phyloP scores from a whole-genome alignment of 1,140 invertebrate genomes.

The Oedothorax gibbosus region DNA sequence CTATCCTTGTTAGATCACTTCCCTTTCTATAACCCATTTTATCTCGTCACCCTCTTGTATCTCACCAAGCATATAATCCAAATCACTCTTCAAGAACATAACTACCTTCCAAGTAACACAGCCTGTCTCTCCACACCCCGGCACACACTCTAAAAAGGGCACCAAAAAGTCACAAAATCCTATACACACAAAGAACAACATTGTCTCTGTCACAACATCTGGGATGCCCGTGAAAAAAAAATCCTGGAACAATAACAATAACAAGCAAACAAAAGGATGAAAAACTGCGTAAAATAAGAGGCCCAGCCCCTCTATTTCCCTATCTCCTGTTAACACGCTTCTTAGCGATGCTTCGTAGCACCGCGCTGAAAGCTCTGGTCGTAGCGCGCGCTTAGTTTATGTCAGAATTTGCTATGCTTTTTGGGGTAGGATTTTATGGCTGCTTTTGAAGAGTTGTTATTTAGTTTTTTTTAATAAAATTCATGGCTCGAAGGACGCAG shows the following conservation, averaged over 20 bases:
- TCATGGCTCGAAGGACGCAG: no score
- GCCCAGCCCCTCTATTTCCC: background rate
- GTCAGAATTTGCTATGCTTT: constrained; percentile 23
- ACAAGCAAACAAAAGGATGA: background rate
- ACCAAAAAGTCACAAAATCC: no score
- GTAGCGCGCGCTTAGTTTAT: constrained; percentile 1
- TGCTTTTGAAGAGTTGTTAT: background rate
- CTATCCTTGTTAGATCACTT: no score
- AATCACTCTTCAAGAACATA: no score
- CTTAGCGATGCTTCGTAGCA: background rate
- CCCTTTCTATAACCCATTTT: no score
- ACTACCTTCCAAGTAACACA: no score
- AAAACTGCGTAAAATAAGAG: constrained; percentile 1
- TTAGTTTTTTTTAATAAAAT: background rate
- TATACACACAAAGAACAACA: background rate
- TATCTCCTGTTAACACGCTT: constrained; percentile 29
- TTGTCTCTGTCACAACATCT: constrained; percentile 34
- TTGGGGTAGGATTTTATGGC: background rate
- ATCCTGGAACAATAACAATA: background rate
- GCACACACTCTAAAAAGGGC: no score
- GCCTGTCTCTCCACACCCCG: no score
- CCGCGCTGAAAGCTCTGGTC: background rate
- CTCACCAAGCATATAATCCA: no score
- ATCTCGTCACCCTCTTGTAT: no score
- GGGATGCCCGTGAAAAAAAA: constrained; percentile 16